A percentile compares a stretch with the other conserved stretches of the same genome.
Conservation (phyloP, 2,113 vertebrate species). For the Azemiops feae region DNA sequence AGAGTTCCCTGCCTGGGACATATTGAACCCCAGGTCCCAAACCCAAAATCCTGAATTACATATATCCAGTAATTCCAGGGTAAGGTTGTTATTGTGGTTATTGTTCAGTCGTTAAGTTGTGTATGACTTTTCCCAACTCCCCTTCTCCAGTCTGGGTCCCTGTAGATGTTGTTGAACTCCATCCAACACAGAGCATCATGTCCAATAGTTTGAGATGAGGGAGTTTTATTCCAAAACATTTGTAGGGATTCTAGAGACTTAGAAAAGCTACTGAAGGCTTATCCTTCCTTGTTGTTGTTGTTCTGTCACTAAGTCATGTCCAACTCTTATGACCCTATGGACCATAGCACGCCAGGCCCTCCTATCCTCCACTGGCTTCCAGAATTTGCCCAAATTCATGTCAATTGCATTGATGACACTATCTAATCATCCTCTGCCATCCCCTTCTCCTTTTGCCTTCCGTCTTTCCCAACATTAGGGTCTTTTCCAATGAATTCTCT, state of each 20-base stretch:
- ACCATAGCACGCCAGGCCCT: neutral
- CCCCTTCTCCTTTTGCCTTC: neutral
- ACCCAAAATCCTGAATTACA: neutral
- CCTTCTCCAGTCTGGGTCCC: neutral
- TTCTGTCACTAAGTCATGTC: neutral
- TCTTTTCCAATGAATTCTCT: neutral
- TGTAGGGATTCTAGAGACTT: neutral
- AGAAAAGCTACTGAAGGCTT: neutral
- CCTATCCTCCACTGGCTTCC: too few relatives aligned
- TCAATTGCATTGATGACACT: too few relatives aligned
- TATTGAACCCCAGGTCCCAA: conserved; percentile 3
- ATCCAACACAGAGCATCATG: neutral
- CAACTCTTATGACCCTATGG: neutral
- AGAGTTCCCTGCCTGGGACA: neutral
- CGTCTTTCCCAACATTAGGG: neutral
- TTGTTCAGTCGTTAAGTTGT: neutral
- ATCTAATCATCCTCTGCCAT: neutral
- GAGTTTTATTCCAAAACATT: neutral
- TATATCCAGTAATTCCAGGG: neutral
- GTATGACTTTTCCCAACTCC: neutral
- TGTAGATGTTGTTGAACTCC: neutral
- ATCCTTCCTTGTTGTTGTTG: neutral
- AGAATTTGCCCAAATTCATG: too few relatives aligned
- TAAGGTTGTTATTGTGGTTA: neutral
- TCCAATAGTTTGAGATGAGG: neutral